Conservation (phyloP, 2,113 vertebrate species). For the Heterochromis multidens region DNA sequence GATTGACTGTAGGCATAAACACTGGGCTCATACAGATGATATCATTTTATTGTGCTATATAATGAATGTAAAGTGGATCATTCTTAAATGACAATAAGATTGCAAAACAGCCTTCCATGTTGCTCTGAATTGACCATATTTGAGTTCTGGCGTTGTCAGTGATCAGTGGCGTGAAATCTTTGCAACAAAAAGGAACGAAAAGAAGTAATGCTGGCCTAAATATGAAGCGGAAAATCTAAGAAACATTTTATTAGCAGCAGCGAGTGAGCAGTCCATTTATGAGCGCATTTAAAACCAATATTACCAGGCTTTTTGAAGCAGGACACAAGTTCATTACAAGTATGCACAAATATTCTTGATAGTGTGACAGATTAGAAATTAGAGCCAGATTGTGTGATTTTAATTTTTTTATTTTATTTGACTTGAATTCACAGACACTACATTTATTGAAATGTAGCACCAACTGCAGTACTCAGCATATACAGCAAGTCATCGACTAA, state of each 20-base stretch:
- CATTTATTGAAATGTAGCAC: neutral
- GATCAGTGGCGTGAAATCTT: neutral
- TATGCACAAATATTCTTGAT: neutral
- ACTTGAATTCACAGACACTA: neutral
- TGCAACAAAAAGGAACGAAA: neutral
- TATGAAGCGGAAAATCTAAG: accelerated
- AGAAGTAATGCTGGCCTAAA: neutral
- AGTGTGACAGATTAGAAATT: neutral
- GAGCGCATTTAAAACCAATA: neutral
- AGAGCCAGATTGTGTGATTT: neutral
- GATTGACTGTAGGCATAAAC: conserved; percentile 18
- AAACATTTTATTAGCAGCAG: neutral
- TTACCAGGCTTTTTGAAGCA: neutral
- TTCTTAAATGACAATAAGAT: neutral
- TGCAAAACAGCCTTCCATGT: neutral
- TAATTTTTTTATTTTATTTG: neutral
- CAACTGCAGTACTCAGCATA: neutral
- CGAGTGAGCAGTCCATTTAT: neutral
- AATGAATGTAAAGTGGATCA: neutral
- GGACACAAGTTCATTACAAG: neutral
- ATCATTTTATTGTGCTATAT: neutral
- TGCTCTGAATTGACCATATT: neutral
- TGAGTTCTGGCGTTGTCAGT: neutral
- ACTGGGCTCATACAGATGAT: neutral
- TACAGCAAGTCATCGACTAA: neutral